Conservation (phyloP, 30 jellyfish, hydroid and myxozoan species). For the Aurelia sp. region DNA sequence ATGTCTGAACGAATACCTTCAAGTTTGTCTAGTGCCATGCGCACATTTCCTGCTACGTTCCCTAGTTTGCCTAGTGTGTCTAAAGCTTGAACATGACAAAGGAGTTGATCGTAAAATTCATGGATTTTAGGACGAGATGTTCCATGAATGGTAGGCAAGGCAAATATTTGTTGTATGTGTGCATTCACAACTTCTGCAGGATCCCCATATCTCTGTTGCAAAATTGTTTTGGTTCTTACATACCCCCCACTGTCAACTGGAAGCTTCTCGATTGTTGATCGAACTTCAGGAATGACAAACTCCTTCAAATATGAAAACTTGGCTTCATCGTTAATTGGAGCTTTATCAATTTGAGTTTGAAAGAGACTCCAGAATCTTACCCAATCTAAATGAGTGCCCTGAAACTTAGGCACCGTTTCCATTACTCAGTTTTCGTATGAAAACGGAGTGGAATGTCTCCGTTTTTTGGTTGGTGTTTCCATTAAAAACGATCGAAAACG, state of each 20-base stretch:
- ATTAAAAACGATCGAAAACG: no score
- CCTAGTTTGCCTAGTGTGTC: background rate
- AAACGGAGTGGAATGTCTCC: no score
- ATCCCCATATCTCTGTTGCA: slow-evolving; percentile 48
- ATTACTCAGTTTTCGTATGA: no score
- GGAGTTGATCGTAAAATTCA: slow-evolving; percentile 68
- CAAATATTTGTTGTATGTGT: slow-evolving; percentile 60
- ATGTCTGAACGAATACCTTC: slow-evolving; percentile 62
- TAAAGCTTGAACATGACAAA: slow-evolving; percentile 67
- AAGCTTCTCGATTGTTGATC: slow-evolving; percentile 42
- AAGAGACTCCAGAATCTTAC: slow-evolving; percentile 61
- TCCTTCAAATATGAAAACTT: background rate
- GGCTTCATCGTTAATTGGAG: slow-evolving; percentile 33
- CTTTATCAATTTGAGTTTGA: slow-evolving; percentile 53
- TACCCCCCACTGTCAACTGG: slow-evolving; percentile 61
- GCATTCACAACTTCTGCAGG: slow-evolving; percentile 63
- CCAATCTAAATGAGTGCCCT: slow-evolving; percentile 75
- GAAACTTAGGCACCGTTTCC: no score
- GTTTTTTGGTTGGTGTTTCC: no score
- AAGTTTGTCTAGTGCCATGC: slow-evolving; percentile 66
- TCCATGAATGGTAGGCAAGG: background rate
- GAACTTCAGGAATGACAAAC: background rate
- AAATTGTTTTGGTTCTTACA: slow-evolving; percentile 53
- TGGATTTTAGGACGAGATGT: slow-evolving; percentile 35
- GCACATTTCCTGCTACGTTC: background rate